Conservation (phyloP, 2,113 vertebrate species). For the Gallinago undulata region DNA sequence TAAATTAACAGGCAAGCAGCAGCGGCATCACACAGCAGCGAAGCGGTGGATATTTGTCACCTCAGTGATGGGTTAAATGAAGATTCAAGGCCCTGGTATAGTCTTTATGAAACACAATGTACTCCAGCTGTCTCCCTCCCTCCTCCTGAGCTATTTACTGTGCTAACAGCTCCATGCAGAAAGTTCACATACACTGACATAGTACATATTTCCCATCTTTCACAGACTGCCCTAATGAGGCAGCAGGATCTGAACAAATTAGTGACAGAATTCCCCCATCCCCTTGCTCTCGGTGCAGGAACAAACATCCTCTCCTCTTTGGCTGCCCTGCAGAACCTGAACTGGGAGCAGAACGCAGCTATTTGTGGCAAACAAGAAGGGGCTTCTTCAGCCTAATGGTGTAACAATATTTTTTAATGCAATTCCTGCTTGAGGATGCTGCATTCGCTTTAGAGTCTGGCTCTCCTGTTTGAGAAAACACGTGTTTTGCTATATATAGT, state of each 20-base stretch:
- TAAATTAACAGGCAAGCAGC: slow-evolving; percentile 72
- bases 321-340: neutral
- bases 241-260: slow-evolving; percentile 69
- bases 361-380: neutral
- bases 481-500: slow-evolving; percentile 29
- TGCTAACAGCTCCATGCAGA: slow-evolving; percentile 52
- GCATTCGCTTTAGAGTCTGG: neutral
- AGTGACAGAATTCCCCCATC: slow-evolving; percentile 40
- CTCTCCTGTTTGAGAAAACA: slow-evolving; percentile 12
- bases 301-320: neutral
- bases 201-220: slow-evolving; percentile 18
- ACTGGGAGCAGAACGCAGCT: neutral
- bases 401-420: neutral
- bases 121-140: slow-evolving; percentile 39
- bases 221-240: slow-evolving; percentile 57
- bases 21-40: slow-evolving; percentile 65
- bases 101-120: slow-evolving; percentile 61
- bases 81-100: slow-evolving; percentile 52
- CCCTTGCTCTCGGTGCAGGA: neutral
- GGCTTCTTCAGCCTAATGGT: neutral
- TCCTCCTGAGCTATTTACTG: slow-evolving; percentile 48
- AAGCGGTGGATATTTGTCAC: slow-evolving; percentile 66
- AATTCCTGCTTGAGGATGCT: slow-evolving; percentile 3
- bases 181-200: slow-evolving; percentile 26
- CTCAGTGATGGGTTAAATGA: slow-evolving; percentile 63